These are phyloP conservation scores for Poecile montanus DNA, from an alignment of 2,797 vertebrate species.

Conservation along the genomic window DNA sequence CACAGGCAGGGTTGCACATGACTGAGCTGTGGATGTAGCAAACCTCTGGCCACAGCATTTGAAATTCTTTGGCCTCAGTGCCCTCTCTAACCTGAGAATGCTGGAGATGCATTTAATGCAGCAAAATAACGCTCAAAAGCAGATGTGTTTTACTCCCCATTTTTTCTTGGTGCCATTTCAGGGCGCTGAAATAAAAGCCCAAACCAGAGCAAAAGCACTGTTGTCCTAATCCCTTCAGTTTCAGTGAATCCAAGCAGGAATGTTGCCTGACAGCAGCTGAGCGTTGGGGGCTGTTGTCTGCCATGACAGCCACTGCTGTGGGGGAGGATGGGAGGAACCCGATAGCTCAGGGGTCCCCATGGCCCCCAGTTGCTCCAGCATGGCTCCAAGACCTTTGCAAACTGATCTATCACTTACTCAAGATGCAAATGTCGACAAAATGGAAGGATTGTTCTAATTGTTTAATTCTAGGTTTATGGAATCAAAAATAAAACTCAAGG, in stretches of 20 bases:
- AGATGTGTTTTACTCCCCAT: background rate
- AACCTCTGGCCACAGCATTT: background rate
- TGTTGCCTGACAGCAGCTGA: background rate
- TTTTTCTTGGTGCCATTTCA: background rate
- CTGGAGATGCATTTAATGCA: background rate
- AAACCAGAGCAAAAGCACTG: background rate
- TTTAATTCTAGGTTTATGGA: background rate
- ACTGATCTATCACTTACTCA: background rate
- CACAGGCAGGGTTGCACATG: background rate
- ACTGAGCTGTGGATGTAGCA: background rate
- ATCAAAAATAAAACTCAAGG: background rate
- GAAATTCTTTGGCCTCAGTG: background rate
- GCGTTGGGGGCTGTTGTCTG: background rate
- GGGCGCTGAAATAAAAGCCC: background rate
- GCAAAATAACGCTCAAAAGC: background rate
- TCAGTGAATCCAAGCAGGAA: background rate
- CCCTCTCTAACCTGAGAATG: background rate
- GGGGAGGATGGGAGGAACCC: background rate
- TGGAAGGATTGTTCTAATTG: background rate
- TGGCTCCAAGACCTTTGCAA: background rate
- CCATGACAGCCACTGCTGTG: rapidly evolving
- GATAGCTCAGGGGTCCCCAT: background rate
- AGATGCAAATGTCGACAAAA: background rate
- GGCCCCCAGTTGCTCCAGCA: background rate
- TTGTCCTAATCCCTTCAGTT: background rate